Evolutionary conservation across 2,888 invertebrate species (phyloP), one percentile per base, ranked within the genome.

Genomic region (Coremacera marginata): DNA sequence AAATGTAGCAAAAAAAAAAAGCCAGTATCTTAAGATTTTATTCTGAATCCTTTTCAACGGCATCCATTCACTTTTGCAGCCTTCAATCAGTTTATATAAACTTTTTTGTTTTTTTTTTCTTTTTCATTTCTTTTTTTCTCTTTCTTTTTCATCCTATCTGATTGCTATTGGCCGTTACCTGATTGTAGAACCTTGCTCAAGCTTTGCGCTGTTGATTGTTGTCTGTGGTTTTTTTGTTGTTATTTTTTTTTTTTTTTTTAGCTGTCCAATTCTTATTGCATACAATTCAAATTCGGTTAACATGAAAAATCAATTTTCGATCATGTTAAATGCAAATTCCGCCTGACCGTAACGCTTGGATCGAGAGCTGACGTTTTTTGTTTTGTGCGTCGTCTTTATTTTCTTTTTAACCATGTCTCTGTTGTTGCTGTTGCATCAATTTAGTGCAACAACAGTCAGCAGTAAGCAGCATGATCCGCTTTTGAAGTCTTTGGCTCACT

Each of bases 251-350:
- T 34, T 16, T 55, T 57, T n/a, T 31, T 57, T 25, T 22, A 57
- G 55, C 25, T 75, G 57, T 67, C 70, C 70, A 49, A 27, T 75
- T 75, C 34, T 74, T 37, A 67, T 63, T 75, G 76, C 78, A 76
- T 78, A 70, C 78, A 78, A 76, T 78, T 78, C 74, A 78, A 76
- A 78, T 75, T 76, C 76, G 81, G 82, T 82, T 83, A 81, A 82
- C 82, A 83, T 80, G 82, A 83, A 83, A 82, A 83, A 82, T 83
- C 82, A 83, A 83, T 83, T 83, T 83, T 82, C 82, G 81, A 83
- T 83, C 82, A 81, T 83, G 82, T 83, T 80, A 83, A 83, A 83
- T 83, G 82, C 82, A 82, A 83, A 83, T 83, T 81, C 82, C 82
- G 37, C 27, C 67, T 65, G 25, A 31, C 19, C 16, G 65, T 65